Evolutionary conservation across 2,888 invertebrate genomes (phyloP).

Genomic region (Acrobasis suavella): DNA sequence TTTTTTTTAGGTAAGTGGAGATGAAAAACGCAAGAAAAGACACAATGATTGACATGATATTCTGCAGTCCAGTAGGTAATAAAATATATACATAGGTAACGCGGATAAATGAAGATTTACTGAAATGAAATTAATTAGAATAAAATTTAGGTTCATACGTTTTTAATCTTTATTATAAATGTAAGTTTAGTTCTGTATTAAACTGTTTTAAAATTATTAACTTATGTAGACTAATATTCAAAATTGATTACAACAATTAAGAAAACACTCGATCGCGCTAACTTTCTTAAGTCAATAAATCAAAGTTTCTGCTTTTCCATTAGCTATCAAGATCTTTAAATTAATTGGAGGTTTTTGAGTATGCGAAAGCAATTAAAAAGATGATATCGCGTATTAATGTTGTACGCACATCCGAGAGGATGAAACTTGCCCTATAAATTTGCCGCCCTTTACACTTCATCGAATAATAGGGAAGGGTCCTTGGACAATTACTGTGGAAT

Average conservation of each 20-base stretch:
- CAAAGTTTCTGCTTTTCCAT: slow-evolving; percentile 8
- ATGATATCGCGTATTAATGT: slow-evolving; percentile 59
- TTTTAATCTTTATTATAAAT: too few species aligned
- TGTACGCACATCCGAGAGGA: slow-evolving; percentile 51
- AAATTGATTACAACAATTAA: slow-evolving; percentile 6
- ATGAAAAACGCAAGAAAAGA: background rate
- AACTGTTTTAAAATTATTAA: background rate
- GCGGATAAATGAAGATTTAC: too few species aligned
- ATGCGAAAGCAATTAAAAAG: slow-evolving; percentile 56
- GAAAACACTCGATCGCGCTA: slow-evolving; percentile 5
- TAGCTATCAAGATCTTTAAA: slow-evolving; percentile 21
- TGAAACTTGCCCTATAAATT: slow-evolving; percentile 71
- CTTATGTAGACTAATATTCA: background rate
- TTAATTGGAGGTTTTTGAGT: slow-evolving; percentile 34
- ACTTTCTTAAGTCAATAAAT: slow-evolving; percentile 19
- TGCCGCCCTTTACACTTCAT: slow-evolving; percentile 72
- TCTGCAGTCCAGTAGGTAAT: too few species aligned
- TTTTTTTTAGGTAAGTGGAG: slow-evolving; percentile 36
- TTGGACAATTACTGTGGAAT: slow-evolving; percentile 68
- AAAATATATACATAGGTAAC: too few species aligned
- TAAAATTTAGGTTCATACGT: too few species aligned
- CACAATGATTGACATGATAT: too few species aligned
- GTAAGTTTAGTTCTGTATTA: background rate
- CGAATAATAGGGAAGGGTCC: slow-evolving; percentile 67
- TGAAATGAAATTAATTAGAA: too few species aligned